Percentiles rank a stretch among this genome's conserved stretches.
These are phyloP conservation scores for Orthosia cruda DNA, from an alignment of 2,888 invertebrate genomes.

Conservation along the genomic window DNA sequence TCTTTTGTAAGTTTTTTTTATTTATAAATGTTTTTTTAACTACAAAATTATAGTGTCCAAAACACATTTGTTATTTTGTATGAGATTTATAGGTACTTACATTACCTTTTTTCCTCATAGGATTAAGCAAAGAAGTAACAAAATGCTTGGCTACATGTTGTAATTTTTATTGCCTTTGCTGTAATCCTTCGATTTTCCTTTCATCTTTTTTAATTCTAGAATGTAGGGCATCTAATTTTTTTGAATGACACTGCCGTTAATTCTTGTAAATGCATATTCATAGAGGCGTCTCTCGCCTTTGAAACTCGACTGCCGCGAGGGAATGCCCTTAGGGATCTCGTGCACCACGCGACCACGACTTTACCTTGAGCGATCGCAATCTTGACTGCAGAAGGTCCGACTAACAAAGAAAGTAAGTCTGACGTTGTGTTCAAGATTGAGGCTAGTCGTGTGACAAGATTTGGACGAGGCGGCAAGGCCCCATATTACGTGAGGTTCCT, in stretches of 20 bases:
- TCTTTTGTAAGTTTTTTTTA: slow-evolving; percentile 95
- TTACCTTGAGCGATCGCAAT: neutral
- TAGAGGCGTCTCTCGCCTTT: neutral
- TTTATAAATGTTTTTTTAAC: too few species aligned
- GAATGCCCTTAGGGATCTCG: neutral
- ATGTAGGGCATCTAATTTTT: neutral
- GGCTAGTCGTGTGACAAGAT: neutral
- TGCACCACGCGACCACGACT: neutral
- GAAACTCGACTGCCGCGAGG: neutral
- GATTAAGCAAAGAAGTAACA: too few species aligned
- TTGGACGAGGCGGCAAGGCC: neutral
- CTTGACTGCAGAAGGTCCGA: neutral
- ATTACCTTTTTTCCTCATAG: too few species aligned
- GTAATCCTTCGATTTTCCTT: neutral
- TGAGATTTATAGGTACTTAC: too few species aligned
- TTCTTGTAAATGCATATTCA: neutral
- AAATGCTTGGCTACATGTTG: too few species aligned
- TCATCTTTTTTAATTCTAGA: neutral
- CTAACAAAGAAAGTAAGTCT: neutral
- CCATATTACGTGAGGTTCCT: neutral
- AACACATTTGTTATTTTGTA: too few species aligned
- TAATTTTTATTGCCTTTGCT: too few species aligned
- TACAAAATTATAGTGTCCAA: too few species aligned
- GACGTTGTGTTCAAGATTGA: neutral
- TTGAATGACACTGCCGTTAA: neutral